These are phyloP conservation scores for Xiphorhynchus erythropygius DNA, from an alignment of 2,797 vertebrate species.

Conservation along the genomic window DNA sequence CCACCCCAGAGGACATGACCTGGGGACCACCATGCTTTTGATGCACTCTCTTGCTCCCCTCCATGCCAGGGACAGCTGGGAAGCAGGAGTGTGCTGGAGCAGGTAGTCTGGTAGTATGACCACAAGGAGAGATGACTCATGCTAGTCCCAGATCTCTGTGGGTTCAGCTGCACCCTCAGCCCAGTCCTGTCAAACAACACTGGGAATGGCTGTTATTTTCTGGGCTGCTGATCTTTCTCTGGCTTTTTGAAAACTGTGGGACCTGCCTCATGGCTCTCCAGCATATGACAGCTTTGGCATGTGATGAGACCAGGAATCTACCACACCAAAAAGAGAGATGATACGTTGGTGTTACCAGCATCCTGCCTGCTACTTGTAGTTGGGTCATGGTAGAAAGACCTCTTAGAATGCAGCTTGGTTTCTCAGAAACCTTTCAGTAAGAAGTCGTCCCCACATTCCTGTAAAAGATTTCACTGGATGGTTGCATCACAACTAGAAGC, in stretches of 20 bases:
- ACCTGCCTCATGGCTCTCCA: not conserved
- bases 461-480: not conserved
- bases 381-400: not conserved
- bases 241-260: not conserved
- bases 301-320: not conserved
- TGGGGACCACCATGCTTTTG: not conserved
- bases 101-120: not conserved
- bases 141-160: not conserved
- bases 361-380: not conserved
- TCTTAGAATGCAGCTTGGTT: not conserved
- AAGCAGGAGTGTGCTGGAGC: not conserved
- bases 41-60: not conserved
- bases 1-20: not conserved
- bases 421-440: conserved; percentile 10
- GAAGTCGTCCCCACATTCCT: not conserved
- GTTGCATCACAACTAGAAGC: not conserved
- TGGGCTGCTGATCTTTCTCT: not conserved
- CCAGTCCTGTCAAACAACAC: not conserved
- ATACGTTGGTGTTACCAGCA: not conserved
- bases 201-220: not conserved
- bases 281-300: not conserved
- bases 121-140: not conserved
- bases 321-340: not conserved
- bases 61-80: not conserved
- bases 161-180: not conserved